Evolutionary conservation across 2,888 invertebrate genomes (phyloP).

Genomic region (Dioctria linearis): DNA sequence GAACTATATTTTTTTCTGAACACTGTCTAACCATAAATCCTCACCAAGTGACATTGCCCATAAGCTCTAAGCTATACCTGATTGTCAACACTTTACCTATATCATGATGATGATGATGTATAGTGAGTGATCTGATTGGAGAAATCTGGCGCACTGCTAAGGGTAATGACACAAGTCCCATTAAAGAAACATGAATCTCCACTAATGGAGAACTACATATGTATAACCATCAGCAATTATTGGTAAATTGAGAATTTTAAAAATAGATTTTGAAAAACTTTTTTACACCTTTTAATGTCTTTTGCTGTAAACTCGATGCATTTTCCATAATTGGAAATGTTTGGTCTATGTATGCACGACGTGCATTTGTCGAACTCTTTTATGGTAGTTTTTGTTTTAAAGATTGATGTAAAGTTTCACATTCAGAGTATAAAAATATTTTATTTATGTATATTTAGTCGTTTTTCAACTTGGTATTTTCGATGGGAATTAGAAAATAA

Average conservation of each 20-base stretch:
- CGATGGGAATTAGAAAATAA: too few relatives aligned
- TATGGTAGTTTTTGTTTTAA: too few relatives aligned
- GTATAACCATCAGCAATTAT: background rate
- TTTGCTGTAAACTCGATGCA: background rate
- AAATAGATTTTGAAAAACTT: conserved; percentile 49
- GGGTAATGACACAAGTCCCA: conserved; percentile 43
- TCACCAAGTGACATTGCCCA: conserved; percentile 18
- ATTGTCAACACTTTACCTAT: too few relatives aligned
- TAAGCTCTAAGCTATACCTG: background rate
- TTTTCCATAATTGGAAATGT: conserved; percentile 34
- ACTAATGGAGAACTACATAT: conserved; percentile 21
- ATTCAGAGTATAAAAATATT: too few relatives aligned
- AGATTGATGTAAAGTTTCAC: too few relatives aligned
- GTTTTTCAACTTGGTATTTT: too few relatives aligned
- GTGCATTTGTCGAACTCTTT: too few relatives aligned
- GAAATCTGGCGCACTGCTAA: conserved; percentile 40
- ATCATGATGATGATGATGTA: too few relatives aligned
- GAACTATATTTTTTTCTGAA: conserved; percentile 37
- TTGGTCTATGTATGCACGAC: background rate
- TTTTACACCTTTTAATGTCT: conserved; percentile 35
- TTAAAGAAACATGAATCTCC: conserved; percentile 36
- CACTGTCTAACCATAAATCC: background rate
- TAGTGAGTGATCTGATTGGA: conserved; percentile 19
- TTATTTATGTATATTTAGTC: too few relatives aligned
- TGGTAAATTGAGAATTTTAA: conserved; percentile 41